Base-by-base conservation (phyloP, 1,140 invertebrate genomes). In the Cyphomyrmex costatus region DNA sequence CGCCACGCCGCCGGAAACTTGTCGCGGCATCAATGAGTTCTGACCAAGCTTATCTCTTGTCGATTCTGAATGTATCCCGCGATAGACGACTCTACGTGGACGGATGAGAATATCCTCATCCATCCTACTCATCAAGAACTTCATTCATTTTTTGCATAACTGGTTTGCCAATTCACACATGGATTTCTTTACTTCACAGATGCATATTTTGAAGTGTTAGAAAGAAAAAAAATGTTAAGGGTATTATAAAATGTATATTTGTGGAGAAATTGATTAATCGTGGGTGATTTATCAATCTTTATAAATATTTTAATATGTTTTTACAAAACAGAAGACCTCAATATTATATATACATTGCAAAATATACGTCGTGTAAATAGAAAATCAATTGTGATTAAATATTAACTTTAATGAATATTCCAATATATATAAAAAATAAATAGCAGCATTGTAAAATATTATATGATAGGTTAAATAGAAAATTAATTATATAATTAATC, bases 1-100 rank as follows among this genome's bases (percentile, higher is more conserved):
- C 87, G 88, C 56, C 87, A 16, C 19, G 19, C 24, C 14, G 53
- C 82, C 82, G 82, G 82, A 85, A 85, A 78, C 74, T 46, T 85
- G 71, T 63, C 79, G 51, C 58, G 60, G 53, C 46, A 58, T 65
- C 82, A 78, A 85, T 85, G 82, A 85, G 36, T 65, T 65, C 19
- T 60, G 58, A 85, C 61, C 16, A 10, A 70, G 70, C 27, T 84
- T 76, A 76, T 63, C 80, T 76, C 73, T 78, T 14, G 61, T 58
- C 58, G n/a, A 77, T 74, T 85, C 56, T 8, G 51, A 73, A 24
- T 46, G 53, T 14, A 74, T 83, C 68, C 24, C n/a, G 68, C 36
- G 14, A 73, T 24, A 58, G 21, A 58, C 33, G 53, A 58, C 3
- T 36, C 36, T n/a, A n/a, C n/a, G n/a, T n/a, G n/a, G n/a, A 21